Base-by-base conservation (phyloP, 2,113 vertebrate genomes). In the Datnioides undecimradiatus region DNA sequence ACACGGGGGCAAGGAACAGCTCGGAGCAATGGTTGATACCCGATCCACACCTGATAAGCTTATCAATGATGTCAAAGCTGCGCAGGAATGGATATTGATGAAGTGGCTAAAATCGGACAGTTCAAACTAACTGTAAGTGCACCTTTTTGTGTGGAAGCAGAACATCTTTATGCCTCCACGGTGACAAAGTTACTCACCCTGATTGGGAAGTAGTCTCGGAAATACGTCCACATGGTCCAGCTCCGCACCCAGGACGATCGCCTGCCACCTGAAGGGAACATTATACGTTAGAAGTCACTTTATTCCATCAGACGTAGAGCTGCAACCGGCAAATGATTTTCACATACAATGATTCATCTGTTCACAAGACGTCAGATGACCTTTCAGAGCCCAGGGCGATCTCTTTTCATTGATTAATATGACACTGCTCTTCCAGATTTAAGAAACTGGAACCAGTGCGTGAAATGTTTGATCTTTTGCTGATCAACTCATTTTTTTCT, bases 201-300 rank as follows among this genome's bases (percentile, higher is more conserved):
- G 85, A 99, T 92, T 25, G 98, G 98, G 79, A 99, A 99, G 90
- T 99, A 99, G 87, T 99, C 98, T 85, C 97, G 92, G 91, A 98
- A 99, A 89, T 99, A 99, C 0, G 95, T 95, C 98, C 98, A 99
- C 46, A 99, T 89, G 3, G 96, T 94, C 98, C 98, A 99, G 91
- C 88, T 97, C 72, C 98, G 96, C 77, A 99, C 97, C 98, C 98
- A 99, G 0, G 95, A 89, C 0, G 98, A 99, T 81, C 98, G 96
- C 69, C 98, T 95, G 66, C 98, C 98, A 83, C 97, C 98, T 99
- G 81, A 73, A 40, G 25, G 58, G 2, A 69, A 77, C 29, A 33
- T 52, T 0, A 41, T 33, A 66, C 4, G 38, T 38, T 17, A 38
- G 9, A 70, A 43, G 23, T 40, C 21, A 25, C 4, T 41, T 27